These are phyloP conservation scores for Drosophila paulistorum DNA, from an alignment of 1,140 invertebrate species.

Conservation along the genomic window DNA sequence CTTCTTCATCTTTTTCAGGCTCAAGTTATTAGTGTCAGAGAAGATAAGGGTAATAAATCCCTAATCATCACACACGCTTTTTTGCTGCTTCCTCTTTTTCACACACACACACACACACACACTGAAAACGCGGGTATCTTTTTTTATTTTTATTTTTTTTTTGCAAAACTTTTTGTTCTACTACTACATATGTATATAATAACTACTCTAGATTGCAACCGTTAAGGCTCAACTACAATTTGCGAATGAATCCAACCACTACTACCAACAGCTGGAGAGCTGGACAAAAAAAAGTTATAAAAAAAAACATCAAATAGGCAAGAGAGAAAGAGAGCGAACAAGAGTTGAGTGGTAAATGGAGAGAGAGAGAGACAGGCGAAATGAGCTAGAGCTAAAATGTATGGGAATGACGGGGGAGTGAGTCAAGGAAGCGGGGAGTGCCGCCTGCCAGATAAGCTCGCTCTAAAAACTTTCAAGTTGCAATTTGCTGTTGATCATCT, in stretches of 20 bases:
- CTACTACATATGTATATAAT: neutral
- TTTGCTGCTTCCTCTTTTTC: too few relatives aligned
- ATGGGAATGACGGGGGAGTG: neutral
- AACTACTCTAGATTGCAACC: constrained; percentile 51
- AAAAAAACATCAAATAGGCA: neutral
- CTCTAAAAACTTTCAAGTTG: constrained; percentile 36
- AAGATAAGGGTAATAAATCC: neutral
- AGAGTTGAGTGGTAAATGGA: constrained; percentile 8
- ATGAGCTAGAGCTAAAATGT: neutral
- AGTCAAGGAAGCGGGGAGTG: neutral
- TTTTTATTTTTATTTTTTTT: too few relatives aligned
- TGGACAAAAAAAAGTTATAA: constrained; percentile 20
- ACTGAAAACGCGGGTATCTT: neutral
- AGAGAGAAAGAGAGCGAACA: constrained; percentile 24
- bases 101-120: neutral
- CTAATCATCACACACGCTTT: neutral
- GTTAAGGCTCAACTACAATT: constrained; percentile 73
- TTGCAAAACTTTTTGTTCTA: neutral
- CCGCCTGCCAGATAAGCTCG: constrained; percentile 44
- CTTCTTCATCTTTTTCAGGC: neutral
- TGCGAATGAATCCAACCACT: constrained; percentile 53
- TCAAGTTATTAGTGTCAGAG: constrained; percentile 15
- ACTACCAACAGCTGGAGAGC: constrained; percentile 40
- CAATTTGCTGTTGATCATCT: constrained; percentile 29
- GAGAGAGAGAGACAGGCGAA: neutral